Percentiles rank a stretch among this genome's conserved stretches.
phyloP scores from a whole-genome alignment of 2,888 invertebrate genomes.

The Oxystoma pomonae region DNA sequence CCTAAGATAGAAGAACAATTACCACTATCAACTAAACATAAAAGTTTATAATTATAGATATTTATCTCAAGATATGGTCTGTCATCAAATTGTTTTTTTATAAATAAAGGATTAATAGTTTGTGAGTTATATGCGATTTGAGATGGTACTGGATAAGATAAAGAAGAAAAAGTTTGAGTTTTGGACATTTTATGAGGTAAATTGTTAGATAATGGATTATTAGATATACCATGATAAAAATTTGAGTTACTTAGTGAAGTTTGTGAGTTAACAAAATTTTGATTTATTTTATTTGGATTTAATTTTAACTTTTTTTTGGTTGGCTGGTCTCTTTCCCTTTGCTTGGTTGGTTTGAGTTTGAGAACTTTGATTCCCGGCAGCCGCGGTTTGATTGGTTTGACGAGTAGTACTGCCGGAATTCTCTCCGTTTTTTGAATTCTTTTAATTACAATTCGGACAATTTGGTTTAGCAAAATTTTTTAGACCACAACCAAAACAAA shows the following conservation, averaged over 20 bases:
- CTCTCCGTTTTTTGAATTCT: slow-evolving; percentile 4
- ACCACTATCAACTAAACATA: slow-evolving; percentile 9
- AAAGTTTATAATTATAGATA: not conserved
- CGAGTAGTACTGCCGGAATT: not conserved
- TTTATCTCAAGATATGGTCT: slow-evolving; percentile 4
- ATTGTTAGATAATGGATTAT: no score
- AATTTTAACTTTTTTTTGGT: not conserved
- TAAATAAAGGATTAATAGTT: slow-evolving; percentile 7
- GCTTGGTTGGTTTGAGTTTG: not conserved
- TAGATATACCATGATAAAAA: no score
- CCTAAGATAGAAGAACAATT: slow-evolving; percentile 5
- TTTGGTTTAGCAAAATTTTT: not conserved
- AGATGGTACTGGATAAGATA: no score
- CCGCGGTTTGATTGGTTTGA: not conserved
- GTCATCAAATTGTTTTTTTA: slow-evolving; percentile 3
- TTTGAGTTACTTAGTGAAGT: not conserved
- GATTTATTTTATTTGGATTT: no score
- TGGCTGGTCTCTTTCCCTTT: not conserved
- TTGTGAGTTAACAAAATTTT: not conserved
- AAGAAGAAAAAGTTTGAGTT: no score
- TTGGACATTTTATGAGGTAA: no score
- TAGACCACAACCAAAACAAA: slow-evolving; percentile 12
- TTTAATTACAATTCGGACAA: slow-evolving; percentile 2
- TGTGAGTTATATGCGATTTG: no score
- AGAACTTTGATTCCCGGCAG: not conserved